Evolutionary conservation across 1,140 invertebrate genomes (phyloP).

Genomic region (Bursaphelenchus mucronatus): DNA sequence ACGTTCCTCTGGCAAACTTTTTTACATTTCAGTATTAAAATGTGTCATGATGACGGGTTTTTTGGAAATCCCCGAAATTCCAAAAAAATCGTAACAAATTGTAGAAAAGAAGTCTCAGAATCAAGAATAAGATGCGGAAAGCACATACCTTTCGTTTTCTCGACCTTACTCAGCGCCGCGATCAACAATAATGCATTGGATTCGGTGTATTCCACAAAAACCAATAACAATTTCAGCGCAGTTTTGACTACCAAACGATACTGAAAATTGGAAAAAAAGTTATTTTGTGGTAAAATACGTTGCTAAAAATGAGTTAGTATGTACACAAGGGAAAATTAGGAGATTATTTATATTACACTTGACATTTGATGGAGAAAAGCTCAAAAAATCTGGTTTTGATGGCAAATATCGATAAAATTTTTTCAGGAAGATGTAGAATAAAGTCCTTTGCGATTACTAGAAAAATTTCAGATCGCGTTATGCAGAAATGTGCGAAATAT

Average conservation of each 20-base stretch:
- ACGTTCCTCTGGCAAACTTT: neutral
- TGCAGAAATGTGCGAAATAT: no score
- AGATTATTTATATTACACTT: neutral
- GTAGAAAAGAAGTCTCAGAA: slow-evolving; percentile 7
- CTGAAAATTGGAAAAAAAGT: slow-evolving; percentile 58
- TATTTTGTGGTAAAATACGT: slow-evolving; percentile 22
- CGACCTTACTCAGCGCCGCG: slow-evolving; percentile 80
- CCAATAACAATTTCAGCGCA: slow-evolving; percentile 86
- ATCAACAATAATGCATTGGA: slow-evolving; percentile 82
- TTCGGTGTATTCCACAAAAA: slow-evolving; percentile 97
- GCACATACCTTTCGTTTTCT: slow-evolving; percentile 70
- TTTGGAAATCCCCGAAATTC: neutral
- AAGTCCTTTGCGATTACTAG: no score
- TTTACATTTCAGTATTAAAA: neutral
- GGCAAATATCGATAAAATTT: no score
- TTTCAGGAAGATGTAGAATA: no score
- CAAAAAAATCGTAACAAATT: neutral
- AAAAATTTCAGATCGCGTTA: no score
- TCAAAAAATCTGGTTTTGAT: neutral
- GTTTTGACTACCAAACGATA: slow-evolving; percentile 98
- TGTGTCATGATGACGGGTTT: neutral
- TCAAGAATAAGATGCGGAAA: slow-evolving; percentile 5
- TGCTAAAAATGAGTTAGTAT: no score
- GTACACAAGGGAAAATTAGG: slow-evolving; percentile 5
- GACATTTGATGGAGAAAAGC: neutral